Conservation (phyloP, 1,140 invertebrate species). For the Alviniconcha marisindica region DNA sequence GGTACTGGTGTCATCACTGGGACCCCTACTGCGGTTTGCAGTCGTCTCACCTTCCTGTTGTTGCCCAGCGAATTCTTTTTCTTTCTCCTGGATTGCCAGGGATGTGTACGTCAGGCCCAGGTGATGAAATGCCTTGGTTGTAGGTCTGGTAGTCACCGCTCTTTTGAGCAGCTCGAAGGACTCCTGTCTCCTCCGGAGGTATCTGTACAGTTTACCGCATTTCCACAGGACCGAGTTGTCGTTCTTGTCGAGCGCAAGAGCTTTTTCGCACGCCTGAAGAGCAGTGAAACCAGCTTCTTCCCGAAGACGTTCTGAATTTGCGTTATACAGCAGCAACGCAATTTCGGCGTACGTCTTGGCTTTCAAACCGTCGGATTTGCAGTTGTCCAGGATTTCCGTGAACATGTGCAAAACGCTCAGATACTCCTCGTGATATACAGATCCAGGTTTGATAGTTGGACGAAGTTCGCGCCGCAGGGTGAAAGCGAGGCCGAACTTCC, state of each 20-base stretch:
- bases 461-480: neutral
- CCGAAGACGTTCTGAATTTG: neutral
- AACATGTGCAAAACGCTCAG: neutral
- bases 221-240: constrained; percentile 21
- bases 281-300: neutral
- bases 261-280: neutral
- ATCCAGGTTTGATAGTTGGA: neutral
- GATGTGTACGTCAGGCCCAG: constrained; percentile 25
- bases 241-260: neutral
- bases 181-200: neutral
- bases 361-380: neutral
- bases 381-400: neutral
- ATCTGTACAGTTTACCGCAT: neutral
- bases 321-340: neutral
- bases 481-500: constrained; percentile 30
- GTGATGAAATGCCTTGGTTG: constrained; percentile 5
- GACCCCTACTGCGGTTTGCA: neutral
- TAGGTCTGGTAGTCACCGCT: neutral
- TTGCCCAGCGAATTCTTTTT: neutral
- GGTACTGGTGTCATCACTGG: neutral
- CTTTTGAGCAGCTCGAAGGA: neutral
- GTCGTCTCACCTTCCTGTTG: neutral
- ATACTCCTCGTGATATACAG: neutral
- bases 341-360: constrained; percentile 24
- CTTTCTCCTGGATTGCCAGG: neutral